Percentiles rank a stretch among this genome's conserved stretches.
Evolutionary conservation across 2,797 vertebrate species (phyloP).

Genomic region (Notolepis coatsorum): DNA sequence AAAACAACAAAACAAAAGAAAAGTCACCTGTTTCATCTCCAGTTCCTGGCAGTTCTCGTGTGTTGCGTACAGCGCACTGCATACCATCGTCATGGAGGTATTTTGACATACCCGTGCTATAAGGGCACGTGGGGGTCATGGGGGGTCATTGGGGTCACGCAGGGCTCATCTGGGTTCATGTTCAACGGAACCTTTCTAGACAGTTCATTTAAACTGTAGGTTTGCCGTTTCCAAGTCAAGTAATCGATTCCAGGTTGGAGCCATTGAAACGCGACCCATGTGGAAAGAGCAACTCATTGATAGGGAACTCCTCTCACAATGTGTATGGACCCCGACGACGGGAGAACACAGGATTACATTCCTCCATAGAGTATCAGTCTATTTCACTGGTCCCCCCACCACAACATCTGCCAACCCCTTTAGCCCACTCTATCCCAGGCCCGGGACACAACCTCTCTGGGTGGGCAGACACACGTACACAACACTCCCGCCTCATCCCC

Average conservation of each 20-base stretch:
- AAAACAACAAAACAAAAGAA: neutral
- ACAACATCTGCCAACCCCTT: neutral
- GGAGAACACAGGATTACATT: slow-evolving; percentile 11
- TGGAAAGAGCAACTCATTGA: neutral
- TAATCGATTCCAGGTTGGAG: neutral
- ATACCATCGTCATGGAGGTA: neutral
- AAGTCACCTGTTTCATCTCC: neutral
- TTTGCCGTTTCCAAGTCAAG: neutral
- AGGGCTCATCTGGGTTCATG: neutral
- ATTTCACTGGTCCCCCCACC: neutral
- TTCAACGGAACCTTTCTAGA: neutral
- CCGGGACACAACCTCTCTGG: neutral
- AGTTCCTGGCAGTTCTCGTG: neutral
- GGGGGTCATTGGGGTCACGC: neutral
- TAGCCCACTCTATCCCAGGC: no score
- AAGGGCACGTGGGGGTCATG: neutral
- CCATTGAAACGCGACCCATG: neutral
- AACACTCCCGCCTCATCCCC: neutral
- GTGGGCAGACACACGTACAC: neutral
- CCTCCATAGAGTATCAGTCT: neutral
- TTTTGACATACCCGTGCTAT: neutral
- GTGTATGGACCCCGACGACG: slow-evolving; percentile 16
- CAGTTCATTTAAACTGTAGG: neutral
- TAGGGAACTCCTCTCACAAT: slow-evolving; percentile 24
- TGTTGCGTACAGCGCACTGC: neutral